Evolutionary conservation across 2,888 invertebrate genomes (phyloP), one percentile per base, ranked within the genome.

Genomic region (Mycogona germanica): DNA sequence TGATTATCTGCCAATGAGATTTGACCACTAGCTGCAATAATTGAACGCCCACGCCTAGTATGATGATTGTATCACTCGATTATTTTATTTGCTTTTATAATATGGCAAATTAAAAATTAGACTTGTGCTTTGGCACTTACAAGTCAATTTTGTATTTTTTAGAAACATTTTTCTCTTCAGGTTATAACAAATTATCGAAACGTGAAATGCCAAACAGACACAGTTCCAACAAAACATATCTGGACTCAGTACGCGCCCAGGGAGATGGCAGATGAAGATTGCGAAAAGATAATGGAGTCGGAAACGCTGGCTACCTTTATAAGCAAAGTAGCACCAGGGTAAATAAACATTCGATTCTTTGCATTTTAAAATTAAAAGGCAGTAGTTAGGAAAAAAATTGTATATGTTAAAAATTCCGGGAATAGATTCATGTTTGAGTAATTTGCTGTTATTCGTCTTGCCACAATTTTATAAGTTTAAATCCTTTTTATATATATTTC

Each of bases 161-260:
- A 46, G 9, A 9, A 30, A 21, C 32, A 12, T 48, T 23, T 45
- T 45, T 45, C 45, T 17, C 17, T 46, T 25, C 9, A 49, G 51
- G 29, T 44, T 9, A 19, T 41, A 26, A 25, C 21, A 4, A 9
- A 19, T 9, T 41, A 28, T 25, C n/a, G 42, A 38, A 28, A 44
- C n/a, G 21, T 41, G 19, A 28, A n/a, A 9, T 51, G 51, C 42
- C 51, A 51, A 25, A 51, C 51, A 9, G 19, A 23, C 25, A 32
- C 21, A 9, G 28, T 2, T 3, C 26, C 17, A 44, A 46, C 12
- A 7, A 51, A 25, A 51, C 40, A 51, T 38, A 25, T 41, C 3
- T 51, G 51, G 51, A 51, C 51, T 9, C 51, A 51, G 23, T 51
- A 51, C 29, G 23, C 21, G 14, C 51, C 51, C 17, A 47, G 51